These are phyloP conservation scores for Muscicapa comitata DNA, from an alignment of 2,797 vertebrate species.

Conservation along the genomic window DNA sequence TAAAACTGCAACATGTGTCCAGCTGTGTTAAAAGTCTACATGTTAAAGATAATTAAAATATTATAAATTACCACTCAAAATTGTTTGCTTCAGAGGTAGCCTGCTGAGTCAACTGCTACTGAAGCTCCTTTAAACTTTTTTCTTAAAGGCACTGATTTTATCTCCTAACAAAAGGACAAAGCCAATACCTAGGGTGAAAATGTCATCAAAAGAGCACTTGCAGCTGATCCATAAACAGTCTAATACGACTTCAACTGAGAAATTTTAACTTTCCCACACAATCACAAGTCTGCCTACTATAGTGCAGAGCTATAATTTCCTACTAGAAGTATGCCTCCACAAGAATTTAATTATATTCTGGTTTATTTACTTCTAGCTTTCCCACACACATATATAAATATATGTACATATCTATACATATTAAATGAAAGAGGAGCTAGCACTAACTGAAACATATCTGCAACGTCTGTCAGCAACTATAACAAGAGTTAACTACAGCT, in stretches of 20 bases:
- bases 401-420: background rate
- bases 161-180: background rate
- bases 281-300: background rate
- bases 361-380: background rate
- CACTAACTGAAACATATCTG: background rate
- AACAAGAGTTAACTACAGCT: background rate
- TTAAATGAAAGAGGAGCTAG: background rate
- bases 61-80: constrained; percentile 42
- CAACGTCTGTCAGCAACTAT: background rate
- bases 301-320: background rate
- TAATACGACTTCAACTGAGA: background rate
- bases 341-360: background rate
- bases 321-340: background rate
- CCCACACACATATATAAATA: background rate
- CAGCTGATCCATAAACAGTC: background rate
- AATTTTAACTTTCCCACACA: background rate
- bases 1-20: background rate
- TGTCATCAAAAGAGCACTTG: background rate
- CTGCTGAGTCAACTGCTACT: constrained; percentile 37
- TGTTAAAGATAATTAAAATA: constrained; percentile 53
- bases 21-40: constrained; percentile 36
- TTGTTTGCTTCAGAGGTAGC: constrained; percentile 4
- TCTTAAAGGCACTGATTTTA: background rate
- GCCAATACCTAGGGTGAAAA: background rate
- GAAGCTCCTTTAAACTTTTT: background rate